Conservation (phyloP, 2,113 vertebrate genomes). For the Alces alces region DNA sequence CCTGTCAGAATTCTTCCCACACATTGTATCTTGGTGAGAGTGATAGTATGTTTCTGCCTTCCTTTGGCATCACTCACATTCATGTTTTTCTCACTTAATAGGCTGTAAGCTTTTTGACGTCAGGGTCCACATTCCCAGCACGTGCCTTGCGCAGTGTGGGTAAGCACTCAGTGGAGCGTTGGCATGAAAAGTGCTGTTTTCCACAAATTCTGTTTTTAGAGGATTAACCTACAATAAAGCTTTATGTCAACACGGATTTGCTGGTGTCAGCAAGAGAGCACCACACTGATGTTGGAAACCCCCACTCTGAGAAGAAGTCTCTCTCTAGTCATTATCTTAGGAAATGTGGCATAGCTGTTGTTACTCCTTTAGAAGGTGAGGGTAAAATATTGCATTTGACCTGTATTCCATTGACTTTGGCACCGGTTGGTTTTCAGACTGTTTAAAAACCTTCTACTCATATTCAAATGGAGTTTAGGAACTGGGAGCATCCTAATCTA, state of each 20-base stretch:
- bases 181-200: background rate
- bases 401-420: background rate
- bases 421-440: background rate
- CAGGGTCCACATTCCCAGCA: background rate
- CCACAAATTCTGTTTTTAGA: background rate
- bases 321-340: background rate
- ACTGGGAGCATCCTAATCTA: background rate
- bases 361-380: background rate
- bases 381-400: fast-evolving
- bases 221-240: background rate
- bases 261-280: background rate
- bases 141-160: fast-evolving
- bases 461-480: background rate
- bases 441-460: background rate
- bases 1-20: background rate
- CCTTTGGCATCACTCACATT: background rate
- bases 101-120: too few species aligned
- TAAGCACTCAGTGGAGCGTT: too few species aligned
- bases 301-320: background rate
- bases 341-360: background rate
- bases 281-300: fast-evolving
- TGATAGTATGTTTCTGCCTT: background rate
- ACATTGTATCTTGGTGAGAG: background rate
- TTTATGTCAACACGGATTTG: background rate
- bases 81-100: background rate